Evolutionary conservation across 1,140 invertebrate species (phyloP).

Genomic region (Zaprionus davidi): DNA sequence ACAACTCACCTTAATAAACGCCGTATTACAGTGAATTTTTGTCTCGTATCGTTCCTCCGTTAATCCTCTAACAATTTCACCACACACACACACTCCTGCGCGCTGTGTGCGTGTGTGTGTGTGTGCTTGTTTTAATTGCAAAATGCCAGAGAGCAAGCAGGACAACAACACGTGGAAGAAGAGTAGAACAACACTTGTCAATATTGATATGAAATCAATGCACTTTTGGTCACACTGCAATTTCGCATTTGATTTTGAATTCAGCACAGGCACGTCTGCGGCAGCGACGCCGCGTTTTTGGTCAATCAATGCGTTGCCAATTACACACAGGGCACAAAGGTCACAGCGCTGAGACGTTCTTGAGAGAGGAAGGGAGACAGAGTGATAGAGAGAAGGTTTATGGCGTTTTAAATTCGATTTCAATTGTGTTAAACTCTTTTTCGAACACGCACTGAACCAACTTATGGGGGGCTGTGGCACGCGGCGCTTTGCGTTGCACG

Average conservation of each 20-base stretch:
- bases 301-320: constrained; percentile 40
- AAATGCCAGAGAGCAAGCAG: not conserved
- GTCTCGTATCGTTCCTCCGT: not conserved
- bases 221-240: constrained; percentile 61
- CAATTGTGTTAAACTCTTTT: not conserved
- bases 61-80: not conserved
- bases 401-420: constrained; percentile 33
- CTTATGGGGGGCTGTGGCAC: not conserved
- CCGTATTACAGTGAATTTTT: not conserved
- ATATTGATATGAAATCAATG: constrained; percentile 20
- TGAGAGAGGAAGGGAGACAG: not conserved
- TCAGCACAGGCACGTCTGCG: not conserved
- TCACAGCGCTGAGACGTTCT: not conserved
- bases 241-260: constrained; percentile 22
- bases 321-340: not conserved
- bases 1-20: not conserved
- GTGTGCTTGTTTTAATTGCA: constrained; percentile 57
- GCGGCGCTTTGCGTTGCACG: constrained; percentile 8
- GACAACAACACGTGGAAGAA: not conserved
- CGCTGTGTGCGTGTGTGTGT: constrained; percentile 10
- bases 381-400: constrained; percentile 27
- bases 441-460: not conserved
- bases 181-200: constrained; percentile 26
- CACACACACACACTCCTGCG: constrained; percentile 22
- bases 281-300: not conserved